These are phyloP conservation scores for Chloroclysta siterata DNA, from an alignment of 2,888 invertebrate genomes.

Conservation along the genomic window DNA sequence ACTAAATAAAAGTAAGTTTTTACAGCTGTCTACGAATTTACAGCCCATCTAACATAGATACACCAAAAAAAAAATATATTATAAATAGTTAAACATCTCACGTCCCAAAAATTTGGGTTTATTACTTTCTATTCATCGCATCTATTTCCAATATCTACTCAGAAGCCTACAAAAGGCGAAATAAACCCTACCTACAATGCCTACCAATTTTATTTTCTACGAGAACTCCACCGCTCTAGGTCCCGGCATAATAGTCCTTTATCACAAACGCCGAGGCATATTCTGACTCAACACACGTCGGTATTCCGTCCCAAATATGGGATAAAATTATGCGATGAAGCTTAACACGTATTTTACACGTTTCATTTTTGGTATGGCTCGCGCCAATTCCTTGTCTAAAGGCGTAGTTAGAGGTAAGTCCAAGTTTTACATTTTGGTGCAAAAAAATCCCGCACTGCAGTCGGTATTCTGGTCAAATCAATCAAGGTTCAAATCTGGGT, in stretches of 20 bases:
- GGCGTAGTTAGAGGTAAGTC: too few species aligned
- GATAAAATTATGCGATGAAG: constrained; percentile 7
- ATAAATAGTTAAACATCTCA: too few species aligned
- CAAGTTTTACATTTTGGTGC: too few species aligned
- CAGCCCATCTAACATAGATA: background rate
- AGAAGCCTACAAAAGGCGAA: constrained; percentile 24
- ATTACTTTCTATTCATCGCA: constrained; percentile 19
- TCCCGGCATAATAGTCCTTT: constrained; percentile 30
- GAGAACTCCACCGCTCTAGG: constrained; percentile 19
- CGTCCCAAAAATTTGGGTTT: constrained; percentile 11
- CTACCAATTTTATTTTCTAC: constrained; percentile 28
- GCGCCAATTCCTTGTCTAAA: too few species aligned
- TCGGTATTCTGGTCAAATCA: too few species aligned
- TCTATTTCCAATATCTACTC: constrained; percentile 24
- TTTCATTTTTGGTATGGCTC: background rate
- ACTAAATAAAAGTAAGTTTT: too few species aligned
- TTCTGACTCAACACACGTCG: constrained; percentile 25
- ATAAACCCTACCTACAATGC: constrained; percentile 27
- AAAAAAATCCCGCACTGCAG: too few species aligned
- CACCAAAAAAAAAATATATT: background rate
- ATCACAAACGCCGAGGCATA: constrained; percentile 26
- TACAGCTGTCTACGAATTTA: background rate
- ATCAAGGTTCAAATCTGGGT: too few species aligned
- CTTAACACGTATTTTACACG: background rate
- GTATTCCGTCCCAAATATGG: constrained; percentile 14